Evolutionary conservation across 1,140 invertebrate genomes (phyloP), one percentile per base, ranked within the genome.

Genomic region (Megalonaias nervosa): DNA sequence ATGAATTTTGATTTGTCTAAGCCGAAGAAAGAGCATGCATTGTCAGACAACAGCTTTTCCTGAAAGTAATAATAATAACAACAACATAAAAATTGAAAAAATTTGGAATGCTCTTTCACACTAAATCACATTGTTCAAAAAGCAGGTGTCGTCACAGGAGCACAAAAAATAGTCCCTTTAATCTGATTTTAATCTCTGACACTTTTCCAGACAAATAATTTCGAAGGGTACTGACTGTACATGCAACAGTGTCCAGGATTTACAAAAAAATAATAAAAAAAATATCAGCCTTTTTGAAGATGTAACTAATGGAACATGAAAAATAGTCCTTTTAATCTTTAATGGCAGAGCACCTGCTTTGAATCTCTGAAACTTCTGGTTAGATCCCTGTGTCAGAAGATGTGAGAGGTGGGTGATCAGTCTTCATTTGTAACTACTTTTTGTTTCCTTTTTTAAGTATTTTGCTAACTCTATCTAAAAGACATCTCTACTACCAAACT

Each of bases 11-110:
- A 48, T 60, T 76, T 70, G 67, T 84, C 78, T 5, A 88, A 73
- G 23, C 84, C 83, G 19, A 88, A 77, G 70, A 88, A 87, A 5
- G 83, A 81, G 67, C 84, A 81, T 0, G 86, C 86, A 84, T 88
- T 88, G n/a, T 78, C 82, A 31, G 74, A 80, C 62, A 88, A 77
- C 21, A 88, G 64, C 48, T 87, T 84, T 48, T 85, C 79, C 87
- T 88, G 80, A 66, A 84, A 81, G 57, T 48, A 68, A 81, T 59
- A 77, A n/a, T 74, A 74, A 48, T 56, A 38, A 59, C 67, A 74
- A 48, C 31, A 38, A 59, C 16, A 21, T 55, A 31, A 60, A n/a
- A 55, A 62, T 74, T 17, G 15, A 38, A 57, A 19, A 15, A 59
- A 71, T 6, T 55, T 60, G 48, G 21, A 56, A 16, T 38, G n/a